These are phyloP conservation scores for Actias luna DNA, from an alignment of 2,888 invertebrate genomes.

Conservation along the genomic window DNA sequence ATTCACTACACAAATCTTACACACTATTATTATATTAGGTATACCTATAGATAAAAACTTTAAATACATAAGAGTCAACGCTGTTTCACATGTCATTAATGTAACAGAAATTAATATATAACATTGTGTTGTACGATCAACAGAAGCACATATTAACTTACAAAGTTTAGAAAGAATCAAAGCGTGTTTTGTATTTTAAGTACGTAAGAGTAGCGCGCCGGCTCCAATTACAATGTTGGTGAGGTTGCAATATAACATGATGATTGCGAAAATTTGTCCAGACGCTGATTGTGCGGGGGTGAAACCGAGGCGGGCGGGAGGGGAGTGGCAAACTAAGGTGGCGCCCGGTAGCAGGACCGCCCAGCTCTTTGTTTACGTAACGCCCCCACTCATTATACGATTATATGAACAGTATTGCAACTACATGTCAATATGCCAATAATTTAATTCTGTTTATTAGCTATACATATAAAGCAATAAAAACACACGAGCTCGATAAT, in stretches of 20 bases:
- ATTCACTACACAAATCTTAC: too few species aligned
- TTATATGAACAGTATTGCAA: conserved; percentile 37
- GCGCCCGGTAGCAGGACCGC: conserved; percentile 71
- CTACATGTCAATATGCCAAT: conserved; percentile 13
- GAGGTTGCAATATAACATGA: conserved; percentile 44
- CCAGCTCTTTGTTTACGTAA: conserved; percentile 79
- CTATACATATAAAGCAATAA: conserved; percentile 12
- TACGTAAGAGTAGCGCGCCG: conserved; percentile 7
- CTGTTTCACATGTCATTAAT: neutral
- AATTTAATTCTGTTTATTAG: conserved; percentile 12
- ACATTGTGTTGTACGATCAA: neutral
- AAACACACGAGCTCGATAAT: conserved; percentile 4
- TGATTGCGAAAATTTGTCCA: conserved; percentile 67
- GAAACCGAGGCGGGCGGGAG: conserved; percentile 36
- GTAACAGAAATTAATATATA: neutral
- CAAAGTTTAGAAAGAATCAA: neutral
- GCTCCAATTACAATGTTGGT: conserved; percentile 3
- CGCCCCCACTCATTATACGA: conserved; percentile 73
- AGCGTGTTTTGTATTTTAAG: neutral
- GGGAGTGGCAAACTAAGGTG: conserved; percentile 51
- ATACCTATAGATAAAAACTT: too few species aligned
- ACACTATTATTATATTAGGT: too few species aligned
- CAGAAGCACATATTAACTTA: neutral
- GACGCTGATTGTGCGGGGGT: conserved; percentile 56
- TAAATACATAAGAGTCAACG: neutral